A percentile compares a stretch with the other conserved stretches of the same genome.
These are phyloP conservation scores for Berghia stephanieae DNA, from an alignment of 1,140 invertebrate species.

Conservation along the genomic window DNA sequence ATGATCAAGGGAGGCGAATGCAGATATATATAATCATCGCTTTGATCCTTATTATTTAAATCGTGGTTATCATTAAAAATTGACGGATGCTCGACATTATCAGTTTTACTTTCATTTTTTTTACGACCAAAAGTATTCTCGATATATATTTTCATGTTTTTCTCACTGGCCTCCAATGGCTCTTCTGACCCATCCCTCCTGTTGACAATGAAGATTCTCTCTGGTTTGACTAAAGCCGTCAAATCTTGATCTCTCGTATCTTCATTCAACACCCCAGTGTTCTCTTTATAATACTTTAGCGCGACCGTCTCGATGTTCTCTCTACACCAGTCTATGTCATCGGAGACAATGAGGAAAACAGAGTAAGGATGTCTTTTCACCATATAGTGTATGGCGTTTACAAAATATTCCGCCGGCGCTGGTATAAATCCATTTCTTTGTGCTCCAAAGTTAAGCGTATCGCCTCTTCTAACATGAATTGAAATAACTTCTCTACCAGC, in stretches of 20 bases:
- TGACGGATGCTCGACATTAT: background rate
- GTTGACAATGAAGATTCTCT: too few relatives aligned
- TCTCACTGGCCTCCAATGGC: too few relatives aligned
- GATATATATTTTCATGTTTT: too few relatives aligned
- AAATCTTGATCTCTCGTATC: too few relatives aligned
- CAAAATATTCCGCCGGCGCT: conserved; percentile 13
- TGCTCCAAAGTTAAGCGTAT: background rate
- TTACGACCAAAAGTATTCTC: too few relatives aligned
- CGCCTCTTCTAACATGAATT: conserved; percentile 28
- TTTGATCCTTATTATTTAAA: background rate
- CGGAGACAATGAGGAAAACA: conserved; percentile 23
- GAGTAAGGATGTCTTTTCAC: conserved; percentile 10
- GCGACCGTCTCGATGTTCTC: too few relatives aligned
- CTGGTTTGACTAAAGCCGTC: too few relatives aligned
- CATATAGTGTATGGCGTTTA: conserved; percentile 27
- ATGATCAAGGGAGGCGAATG: too few relatives aligned
- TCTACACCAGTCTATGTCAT: conserved; percentile 25
- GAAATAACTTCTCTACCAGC: conserved; percentile 4
- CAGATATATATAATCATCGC: background rate
- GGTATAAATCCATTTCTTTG: conserved; percentile 21
- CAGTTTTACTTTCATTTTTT: too few relatives aligned
- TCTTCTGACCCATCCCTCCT: too few relatives aligned
- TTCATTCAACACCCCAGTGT: too few relatives aligned
- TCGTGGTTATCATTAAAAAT: background rate
- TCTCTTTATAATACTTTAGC: too few relatives aligned